Evolutionary conservation across 2,797 vertebrate species (phyloP).

Genomic region (Cichlasoma orientale): DNA sequence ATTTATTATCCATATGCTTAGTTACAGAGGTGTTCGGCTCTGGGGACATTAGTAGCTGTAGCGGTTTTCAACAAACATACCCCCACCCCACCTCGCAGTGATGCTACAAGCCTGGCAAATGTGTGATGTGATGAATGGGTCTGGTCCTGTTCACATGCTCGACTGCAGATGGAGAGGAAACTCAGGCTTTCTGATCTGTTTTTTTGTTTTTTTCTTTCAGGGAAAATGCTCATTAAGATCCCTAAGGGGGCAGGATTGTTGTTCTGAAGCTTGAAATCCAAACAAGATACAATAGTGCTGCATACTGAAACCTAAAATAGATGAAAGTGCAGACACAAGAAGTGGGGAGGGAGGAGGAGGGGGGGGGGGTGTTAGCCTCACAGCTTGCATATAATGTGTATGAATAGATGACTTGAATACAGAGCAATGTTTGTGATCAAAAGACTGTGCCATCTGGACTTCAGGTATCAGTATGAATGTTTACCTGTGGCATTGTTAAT

Average conservation of each 20-base stretch:
- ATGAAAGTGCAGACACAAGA: not conserved
- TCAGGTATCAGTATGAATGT: not conserved
- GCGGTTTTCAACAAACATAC: slow-evolving; percentile 29
- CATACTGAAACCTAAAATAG: slow-evolving; percentile 6
- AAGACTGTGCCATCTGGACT: not conserved
- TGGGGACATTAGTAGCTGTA: slow-evolving; percentile 35
- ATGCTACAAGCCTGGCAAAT: slow-evolving; percentile 12
- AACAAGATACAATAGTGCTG: slow-evolving; percentile 5
- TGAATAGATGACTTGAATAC: not conserved
- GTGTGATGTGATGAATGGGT: slow-evolving; percentile 63
- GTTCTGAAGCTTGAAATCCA: slow-evolving; percentile 24
- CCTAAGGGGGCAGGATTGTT: slow-evolving; percentile 22
- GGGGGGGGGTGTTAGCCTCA: not conserved
- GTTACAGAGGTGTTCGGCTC: slow-evolving; percentile 43
- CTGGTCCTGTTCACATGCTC: slow-evolving; percentile 8
- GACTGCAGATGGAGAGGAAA: slow-evolving; percentile 11
- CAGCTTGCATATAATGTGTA: not conserved
- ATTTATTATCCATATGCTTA: slow-evolving; percentile 69
- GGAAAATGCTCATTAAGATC: slow-evolving; percentile 17
- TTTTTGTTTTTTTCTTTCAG: slow-evolving; percentile 1
- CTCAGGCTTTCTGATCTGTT: not conserved
- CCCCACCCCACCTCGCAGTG: not conserved
- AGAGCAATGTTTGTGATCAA: not conserved
- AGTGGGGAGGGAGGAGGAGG: too few relatives aligned
- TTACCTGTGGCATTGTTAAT: slow-evolving; percentile 5